These are phyloP conservation scores for Ditylenchus weischeri DNA, from an alignment of 2,888 invertebrate species.

Conservation along the genomic window DNA sequence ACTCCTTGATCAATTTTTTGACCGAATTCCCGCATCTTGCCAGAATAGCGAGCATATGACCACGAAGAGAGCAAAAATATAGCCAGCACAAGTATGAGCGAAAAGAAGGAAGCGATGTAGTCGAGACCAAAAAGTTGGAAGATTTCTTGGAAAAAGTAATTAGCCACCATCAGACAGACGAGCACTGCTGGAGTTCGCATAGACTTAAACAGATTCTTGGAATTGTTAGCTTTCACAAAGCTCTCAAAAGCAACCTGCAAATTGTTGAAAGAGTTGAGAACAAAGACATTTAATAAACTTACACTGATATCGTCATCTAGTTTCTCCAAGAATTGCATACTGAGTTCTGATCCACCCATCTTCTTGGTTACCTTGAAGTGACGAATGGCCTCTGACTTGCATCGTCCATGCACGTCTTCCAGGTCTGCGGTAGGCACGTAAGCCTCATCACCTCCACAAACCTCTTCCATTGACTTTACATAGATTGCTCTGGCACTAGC, in stretches of 20 bases:
- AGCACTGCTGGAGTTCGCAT: constrained; percentile 87
- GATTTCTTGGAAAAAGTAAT: constrained; percentile 77
- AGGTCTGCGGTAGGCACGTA: constrained; percentile 82
- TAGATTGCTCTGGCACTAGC: constrained; percentile 80
- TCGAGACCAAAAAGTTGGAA: constrained; percentile 56
- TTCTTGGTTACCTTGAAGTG: constrained; percentile 78
- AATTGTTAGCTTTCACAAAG: constrained; percentile 89
- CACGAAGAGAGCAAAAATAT: constrained; percentile 79
- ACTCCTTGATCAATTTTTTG: constrained; percentile 77
- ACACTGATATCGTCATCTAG: constrained; percentile 68
- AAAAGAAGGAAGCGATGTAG: constrained; percentile 68
- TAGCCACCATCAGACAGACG: constrained; percentile 79
- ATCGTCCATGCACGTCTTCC: constrained; percentile 78
- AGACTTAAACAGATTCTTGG: constrained; percentile 90
- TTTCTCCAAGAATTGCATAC: constrained; percentile 78
- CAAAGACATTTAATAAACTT: background rate
- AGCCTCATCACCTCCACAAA: constrained; percentile 87
- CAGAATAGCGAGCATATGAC: constrained; percentile 80
- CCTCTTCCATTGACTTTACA: constrained; percentile 81
- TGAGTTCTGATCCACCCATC: constrained; percentile 97
- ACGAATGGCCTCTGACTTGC: constrained; percentile 65
- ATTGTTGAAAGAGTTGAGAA: constrained; percentile 19
- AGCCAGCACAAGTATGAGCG: constrained; percentile 71
- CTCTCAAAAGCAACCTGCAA: constrained; percentile 65
- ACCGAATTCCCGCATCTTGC: constrained; percentile 49